Percentiles rank a stretch among this genome's conserved stretches.
These are phyloP conservation scores for Pelvicachromis taeniatus DNA, from an alignment of 2,113 vertebrate species.

Conservation along the genomic window DNA sequence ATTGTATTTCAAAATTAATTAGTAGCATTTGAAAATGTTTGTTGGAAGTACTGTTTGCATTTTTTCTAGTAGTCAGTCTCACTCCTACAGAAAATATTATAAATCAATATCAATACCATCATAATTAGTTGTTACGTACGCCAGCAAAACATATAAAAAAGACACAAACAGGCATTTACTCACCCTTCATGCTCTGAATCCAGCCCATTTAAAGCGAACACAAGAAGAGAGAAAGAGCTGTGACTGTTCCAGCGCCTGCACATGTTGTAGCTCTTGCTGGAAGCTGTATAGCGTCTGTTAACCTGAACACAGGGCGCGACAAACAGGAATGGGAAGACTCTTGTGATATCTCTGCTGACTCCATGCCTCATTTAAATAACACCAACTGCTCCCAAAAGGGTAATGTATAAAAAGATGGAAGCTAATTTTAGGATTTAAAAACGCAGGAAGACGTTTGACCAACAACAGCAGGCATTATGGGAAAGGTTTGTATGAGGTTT, in stretches of 20 bases:
- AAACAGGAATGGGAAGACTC: conserved; percentile 37
- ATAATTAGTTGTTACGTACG: neutral
- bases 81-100: neutral
- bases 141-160: neutral
- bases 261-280: conserved; percentile 44
- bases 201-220: neutral
- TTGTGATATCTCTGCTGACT: conserved; percentile 66
- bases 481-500: conserved; percentile 49
- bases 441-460: neutral
- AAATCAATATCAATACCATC: neutral
- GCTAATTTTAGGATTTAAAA: neutral
- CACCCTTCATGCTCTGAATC: neutral
- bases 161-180: neutral
- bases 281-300: conserved; percentile 27
- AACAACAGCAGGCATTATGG: conserved; percentile 35
- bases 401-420: conserved; percentile 41
- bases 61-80: neutral
- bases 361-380: conserved; percentile 51
- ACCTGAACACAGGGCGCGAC: neutral
- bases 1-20: no score
- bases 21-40: neutral
- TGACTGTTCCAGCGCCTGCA: conserved; percentile 33
- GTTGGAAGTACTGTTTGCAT: neutral
- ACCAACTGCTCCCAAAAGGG: neutral
- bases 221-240: neutral